Base-by-base conservation (phyloP, 2,888 invertebrate genomes). In the Drosophila rellima region DNA sequence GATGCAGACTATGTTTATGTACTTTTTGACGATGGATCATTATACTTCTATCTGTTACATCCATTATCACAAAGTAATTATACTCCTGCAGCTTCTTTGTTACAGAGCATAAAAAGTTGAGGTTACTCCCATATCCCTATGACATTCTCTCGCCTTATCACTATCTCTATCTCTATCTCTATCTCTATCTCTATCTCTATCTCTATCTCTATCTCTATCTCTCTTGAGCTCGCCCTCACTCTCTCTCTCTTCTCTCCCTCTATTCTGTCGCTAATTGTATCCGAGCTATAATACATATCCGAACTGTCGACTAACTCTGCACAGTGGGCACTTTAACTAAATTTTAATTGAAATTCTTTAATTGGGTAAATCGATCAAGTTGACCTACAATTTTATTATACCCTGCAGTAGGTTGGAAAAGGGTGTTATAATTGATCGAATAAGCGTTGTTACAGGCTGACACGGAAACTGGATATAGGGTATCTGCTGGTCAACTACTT, bases 301-400 rank as follows among this genome's bases (percentile, higher is more conserved):
- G 33, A 54, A 54, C 42, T 55, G 44, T 54, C 40, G 42, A 29
- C 42, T 4, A 31, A 55, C 40, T 42, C 15, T 44, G 31, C 55
- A 55, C 42, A 33, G 33, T 55, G 42, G 55, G 11, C 33, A 55
- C 31, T 44, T 44, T 11, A 20, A 23, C 44, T 3, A 44, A 23
- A 33, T 44, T 55, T 55, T 17, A 55, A 23, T 44, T 33, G 44
- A 23, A 33, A 17, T 29, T 39, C 26, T 50, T 18, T 10, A 20
- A 33, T 33, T 42, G n/a, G 17, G 7, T 18, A 18, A 8, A 48
- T 33, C 11, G 18, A 18, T 3, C 18, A 10, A 31, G 31, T 18
- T 31, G n/a, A 40, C 23, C 18, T n/a, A 35, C 20, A 33, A 1
- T n/a, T 20, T 35, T 11, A 20, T 31, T 7, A 18, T 50, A 50